Conservation (phyloP, 2,113 vertebrate genomes). For the Mastomys natalensis region DNA sequence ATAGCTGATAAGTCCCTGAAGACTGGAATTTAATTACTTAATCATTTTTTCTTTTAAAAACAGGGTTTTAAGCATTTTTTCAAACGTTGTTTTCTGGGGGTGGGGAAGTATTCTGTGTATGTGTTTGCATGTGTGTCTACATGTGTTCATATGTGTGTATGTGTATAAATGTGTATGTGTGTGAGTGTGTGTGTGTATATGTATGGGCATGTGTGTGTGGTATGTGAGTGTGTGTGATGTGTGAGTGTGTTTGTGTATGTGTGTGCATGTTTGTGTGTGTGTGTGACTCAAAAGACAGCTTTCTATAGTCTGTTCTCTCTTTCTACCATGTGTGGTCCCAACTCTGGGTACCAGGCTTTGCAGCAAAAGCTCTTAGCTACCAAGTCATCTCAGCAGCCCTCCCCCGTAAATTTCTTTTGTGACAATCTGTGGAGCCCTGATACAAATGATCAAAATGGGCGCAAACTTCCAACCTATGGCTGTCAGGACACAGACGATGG, state of each 20-base stretch:
- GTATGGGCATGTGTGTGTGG: too few species aligned
- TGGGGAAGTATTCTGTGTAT: not conserved
- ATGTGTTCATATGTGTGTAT: too few species aligned
- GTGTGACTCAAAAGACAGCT: not conserved
- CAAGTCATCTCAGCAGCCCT: not conserved
- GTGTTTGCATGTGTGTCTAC: too few species aligned
- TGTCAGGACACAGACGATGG: not conserved
- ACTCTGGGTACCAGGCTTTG: not conserved
- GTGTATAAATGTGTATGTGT: not conserved
- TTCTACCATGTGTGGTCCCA: not conserved
- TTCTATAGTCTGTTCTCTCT: not conserved
- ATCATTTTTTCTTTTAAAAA: slow-evolving; percentile 33
- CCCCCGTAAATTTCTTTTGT: slow-evolving; percentile 21
- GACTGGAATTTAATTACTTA: not conserved
- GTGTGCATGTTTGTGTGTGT: not conserved
- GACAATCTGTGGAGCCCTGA: not conserved
- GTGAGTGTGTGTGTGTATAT: too few species aligned
- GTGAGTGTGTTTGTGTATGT: not conserved
- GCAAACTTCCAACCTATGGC: not conserved
- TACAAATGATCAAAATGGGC: slow-evolving; percentile 36
- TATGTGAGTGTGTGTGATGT: too few species aligned
- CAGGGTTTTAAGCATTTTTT: not conserved
- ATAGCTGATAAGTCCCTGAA: not conserved
- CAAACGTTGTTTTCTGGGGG: not conserved
- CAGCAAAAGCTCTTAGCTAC: not conserved